Conservation (phyloP, 2,888 invertebrate species). For the Dexiosoma caninum region DNA sequence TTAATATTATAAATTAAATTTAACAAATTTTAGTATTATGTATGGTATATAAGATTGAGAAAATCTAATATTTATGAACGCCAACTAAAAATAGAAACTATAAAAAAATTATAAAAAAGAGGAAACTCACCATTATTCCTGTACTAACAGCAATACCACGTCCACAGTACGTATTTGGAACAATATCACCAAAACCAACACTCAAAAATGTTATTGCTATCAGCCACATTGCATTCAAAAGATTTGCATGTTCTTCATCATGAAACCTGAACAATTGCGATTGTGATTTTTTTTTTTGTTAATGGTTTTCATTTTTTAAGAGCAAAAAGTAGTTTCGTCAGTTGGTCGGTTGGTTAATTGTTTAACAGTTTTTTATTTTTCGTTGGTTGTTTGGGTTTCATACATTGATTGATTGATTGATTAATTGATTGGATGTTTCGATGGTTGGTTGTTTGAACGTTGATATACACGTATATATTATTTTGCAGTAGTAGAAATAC, state of each 20-base stretch:
- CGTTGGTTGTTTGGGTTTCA: conserved; percentile 12
- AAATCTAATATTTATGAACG: not conserved
- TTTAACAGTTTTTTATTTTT: conserved; percentile 11
- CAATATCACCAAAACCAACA: conserved; percentile 99
- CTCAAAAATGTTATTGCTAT: conserved; percentile 99
- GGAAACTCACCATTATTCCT: conserved; percentile 97
- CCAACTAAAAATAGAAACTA: not conserved
- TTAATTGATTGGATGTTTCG: conserved; percentile 18
- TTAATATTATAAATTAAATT: too few species aligned
- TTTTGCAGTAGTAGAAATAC: conserved; percentile 50
- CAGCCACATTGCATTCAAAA: conserved; percentile 99
- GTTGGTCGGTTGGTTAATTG: conserved; percentile 25
- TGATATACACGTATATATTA: too few species aligned
- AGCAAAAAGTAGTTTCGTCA: conserved; percentile 7
- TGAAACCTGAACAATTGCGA: conserved; percentile 86
- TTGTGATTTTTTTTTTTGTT: not conserved
- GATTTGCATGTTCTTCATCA: conserved; percentile 98
- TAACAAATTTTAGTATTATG: too few species aligned
- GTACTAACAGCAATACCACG: conserved; percentile 99
- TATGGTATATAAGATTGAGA: too few species aligned
- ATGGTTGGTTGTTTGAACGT: conserved; percentile 34
- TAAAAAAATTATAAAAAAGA: not conserved
- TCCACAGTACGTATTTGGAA: conserved; percentile 99
- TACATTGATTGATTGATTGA: conserved; percentile 14
- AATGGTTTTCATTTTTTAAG: conserved; percentile 12